phyloP scores from a whole-genome alignment of 2,797 vertebrate genomes.

The Sternotherus odoratus region DNA sequence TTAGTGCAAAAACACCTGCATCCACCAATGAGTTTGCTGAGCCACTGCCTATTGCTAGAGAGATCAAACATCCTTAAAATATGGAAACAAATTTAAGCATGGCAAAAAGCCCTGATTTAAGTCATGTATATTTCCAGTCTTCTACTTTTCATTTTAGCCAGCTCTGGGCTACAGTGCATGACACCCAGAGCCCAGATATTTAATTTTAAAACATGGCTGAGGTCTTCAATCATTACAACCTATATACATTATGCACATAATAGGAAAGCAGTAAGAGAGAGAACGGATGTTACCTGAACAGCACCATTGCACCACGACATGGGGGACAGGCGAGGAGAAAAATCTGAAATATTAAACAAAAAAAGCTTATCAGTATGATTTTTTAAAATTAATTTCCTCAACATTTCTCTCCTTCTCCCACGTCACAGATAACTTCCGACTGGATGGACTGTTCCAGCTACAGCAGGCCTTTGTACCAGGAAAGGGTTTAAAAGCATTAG shows the following conservation, averaged over 20 bases:
- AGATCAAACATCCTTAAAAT: not conserved
- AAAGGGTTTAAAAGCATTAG: not conserved
- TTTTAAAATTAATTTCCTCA: not conserved
- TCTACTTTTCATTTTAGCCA: not conserved
- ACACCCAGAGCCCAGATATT: not conserved
- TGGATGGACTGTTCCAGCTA: not conserved
- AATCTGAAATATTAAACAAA: slow-evolving; percentile 86
- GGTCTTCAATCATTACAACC: not conserved
- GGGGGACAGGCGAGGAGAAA: slow-evolving; percentile 97
- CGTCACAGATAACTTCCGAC: not conserved
- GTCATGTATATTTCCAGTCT: not conserved
- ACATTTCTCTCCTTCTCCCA: not conserved
- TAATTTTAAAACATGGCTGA: not conserved
- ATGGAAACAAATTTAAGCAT: not conserved
- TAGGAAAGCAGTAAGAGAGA: not conserved
- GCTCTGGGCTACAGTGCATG: not conserved
- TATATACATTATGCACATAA: not conserved
- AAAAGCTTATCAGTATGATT: slow-evolving; percentile 31
- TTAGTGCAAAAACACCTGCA: not conserved
- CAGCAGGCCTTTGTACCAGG: not conserved
- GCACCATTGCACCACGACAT: slow-evolving; percentile 88
- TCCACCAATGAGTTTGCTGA: not conserved
- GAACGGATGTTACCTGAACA: slow-evolving; percentile 89
- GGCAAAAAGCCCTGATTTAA: not conserved
- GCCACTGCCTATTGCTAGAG: accelerated